A percentile compares a stretch with the other conserved stretches of the same genome.
Evolutionary conservation across 2,113 vertebrate genomes (phyloP).

Genomic region (Actinemys pallida): DNA sequence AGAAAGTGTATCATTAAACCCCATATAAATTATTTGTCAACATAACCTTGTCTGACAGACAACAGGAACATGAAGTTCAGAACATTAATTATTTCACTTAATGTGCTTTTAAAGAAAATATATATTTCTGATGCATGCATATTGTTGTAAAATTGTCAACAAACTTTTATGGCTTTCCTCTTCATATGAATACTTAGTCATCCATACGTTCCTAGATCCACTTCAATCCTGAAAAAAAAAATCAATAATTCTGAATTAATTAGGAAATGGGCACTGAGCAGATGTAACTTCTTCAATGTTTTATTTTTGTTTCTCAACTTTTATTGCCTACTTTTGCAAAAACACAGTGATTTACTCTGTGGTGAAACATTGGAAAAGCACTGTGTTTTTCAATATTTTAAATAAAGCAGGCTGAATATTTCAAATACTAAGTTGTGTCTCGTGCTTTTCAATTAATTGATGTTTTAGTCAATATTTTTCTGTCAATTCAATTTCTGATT

Average conservation of each 20-base stretch:
- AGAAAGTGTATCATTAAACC: not conserved
- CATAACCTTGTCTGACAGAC: not conserved
- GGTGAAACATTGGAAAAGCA: not conserved
- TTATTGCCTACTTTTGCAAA: not conserved
- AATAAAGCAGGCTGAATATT: not conserved
- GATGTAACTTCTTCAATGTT: not conserved
- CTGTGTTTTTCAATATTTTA: not conserved
- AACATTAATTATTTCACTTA: not conserved
- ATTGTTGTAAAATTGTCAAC: constrained; percentile 65
- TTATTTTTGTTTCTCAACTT: constrained; percentile 22
- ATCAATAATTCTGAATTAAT: not conserved
- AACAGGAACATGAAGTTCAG: not conserved
- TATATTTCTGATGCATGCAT: constrained; percentile 33
- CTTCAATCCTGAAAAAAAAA: constrained; percentile 74
- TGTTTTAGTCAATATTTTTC: not conserved
- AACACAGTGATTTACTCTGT: fast-evolving
- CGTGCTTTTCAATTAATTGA: not conserved
- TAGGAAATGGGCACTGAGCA: not conserved
- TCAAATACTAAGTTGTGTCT: not conserved
- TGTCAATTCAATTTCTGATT: not conserved
- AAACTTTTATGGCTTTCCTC: constrained; percentile 82
- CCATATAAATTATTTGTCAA: not conserved
- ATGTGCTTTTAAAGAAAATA: constrained; percentile 12
- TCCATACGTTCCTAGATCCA: constrained; percentile 73
- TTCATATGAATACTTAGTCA: constrained; percentile 81